Evolutionary conservation across 2,888 invertebrate species (phyloP).

Genomic region (Anoncus sp.): DNA sequence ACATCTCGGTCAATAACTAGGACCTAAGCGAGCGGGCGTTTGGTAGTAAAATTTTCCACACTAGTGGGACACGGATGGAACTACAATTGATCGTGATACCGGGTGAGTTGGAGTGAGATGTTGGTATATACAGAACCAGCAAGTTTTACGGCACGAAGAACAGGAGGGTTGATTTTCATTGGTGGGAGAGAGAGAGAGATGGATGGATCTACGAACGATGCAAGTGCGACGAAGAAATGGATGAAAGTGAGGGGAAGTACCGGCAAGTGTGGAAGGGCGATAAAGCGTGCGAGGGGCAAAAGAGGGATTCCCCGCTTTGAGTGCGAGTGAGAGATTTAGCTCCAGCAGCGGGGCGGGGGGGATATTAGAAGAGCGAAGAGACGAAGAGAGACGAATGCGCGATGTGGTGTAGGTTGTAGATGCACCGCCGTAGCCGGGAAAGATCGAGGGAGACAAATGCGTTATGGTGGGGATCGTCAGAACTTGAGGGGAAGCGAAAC

Average conservation of each 20-base stretch:
- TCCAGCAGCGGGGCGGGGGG: conserved; percentile 51
- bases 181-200: background rate
- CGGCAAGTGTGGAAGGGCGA: conserved; percentile 42
- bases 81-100: conserved; percentile 40
- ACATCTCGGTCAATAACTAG: background rate
- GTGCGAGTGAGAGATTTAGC: conserved; percentile 45
- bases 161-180: conserved; percentile 5
- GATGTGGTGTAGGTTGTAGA: conserved; percentile 55
- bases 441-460: conserved; percentile 51
- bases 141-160: conserved; percentile 9
- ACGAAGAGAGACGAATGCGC: conserved; percentile 63
- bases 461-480: conserved; percentile 15
- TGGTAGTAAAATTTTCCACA: background rate
- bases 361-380: conserved; percentile 39
- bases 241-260: conserved; percentile 17
- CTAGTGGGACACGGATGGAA: conserved; percentile 8
- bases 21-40: background rate
- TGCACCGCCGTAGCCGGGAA: conserved; percentile 39
- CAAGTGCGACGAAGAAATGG: conserved; percentile 36
- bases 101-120: conserved; percentile 37
- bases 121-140: background rate
- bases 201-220: background rate
- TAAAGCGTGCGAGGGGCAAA: conserved; percentile 29
- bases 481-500: conserved; percentile 31
- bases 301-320: conserved; percentile 42